phyloP scores from a whole-genome alignment of 2,113 vertebrate species.

The Brachyhypopomus occidentalis region DNA sequence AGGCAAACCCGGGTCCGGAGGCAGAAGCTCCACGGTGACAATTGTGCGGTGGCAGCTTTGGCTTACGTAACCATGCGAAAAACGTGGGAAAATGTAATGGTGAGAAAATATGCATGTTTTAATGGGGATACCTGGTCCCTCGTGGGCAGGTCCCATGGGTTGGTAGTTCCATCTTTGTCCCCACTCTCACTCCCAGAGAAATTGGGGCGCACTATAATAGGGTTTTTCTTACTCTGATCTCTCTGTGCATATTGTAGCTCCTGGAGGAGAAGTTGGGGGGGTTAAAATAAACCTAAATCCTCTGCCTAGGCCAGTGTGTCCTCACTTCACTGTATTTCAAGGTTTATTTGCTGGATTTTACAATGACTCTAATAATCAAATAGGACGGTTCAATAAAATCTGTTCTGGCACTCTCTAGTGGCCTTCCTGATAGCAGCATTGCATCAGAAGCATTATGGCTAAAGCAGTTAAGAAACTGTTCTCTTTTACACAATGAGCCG shows the following conservation, averaged over 20 bases:
- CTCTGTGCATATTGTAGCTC: constrained; percentile 70
- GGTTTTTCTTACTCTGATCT: constrained; percentile 50
- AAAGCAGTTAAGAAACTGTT: constrained; percentile 25
- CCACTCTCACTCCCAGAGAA: constrained; percentile 42
- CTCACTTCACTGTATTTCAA: background rate
- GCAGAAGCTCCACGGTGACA: background rate
- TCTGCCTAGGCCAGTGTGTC: background rate
- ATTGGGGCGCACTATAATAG: constrained; percentile 23
- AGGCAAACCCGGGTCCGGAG: background rate
- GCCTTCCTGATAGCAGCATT: constrained; percentile 42
- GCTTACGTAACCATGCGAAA: background rate
- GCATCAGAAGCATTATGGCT: constrained; percentile 39
- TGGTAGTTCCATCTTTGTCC: constrained; percentile 23
- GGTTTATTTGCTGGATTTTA: constrained; percentile 4
- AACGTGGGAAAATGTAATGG: no score
- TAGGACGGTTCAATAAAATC: constrained; percentile 26
- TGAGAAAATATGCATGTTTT: constrained; percentile 7
- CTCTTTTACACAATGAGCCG: constrained; percentile 22
- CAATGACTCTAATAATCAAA: background rate
- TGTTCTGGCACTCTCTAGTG: constrained; percentile 32
- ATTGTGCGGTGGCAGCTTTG: background rate
- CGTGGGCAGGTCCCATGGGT: constrained; percentile 45
- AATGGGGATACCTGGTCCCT: constrained; percentile 18
- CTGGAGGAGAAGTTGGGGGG: constrained; percentile 52
- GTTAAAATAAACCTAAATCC: constrained; percentile 14